Conservation (phyloP, 2,888 invertebrate genomes). For the Trileptium ribeirensis region DNA sequence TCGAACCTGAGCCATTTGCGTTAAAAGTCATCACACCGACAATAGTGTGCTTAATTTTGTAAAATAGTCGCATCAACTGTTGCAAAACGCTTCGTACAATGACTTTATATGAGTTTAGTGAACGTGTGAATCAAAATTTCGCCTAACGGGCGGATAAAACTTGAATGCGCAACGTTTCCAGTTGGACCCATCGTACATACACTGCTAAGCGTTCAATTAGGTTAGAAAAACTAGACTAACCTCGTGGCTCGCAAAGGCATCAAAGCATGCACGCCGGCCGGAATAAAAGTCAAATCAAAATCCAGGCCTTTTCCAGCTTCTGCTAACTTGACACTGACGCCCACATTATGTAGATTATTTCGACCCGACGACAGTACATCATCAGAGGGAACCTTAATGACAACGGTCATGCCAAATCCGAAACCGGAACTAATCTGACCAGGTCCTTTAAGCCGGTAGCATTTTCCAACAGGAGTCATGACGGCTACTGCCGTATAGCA, state of each 20-base stretch:
- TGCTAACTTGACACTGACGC: conserved; percentile 43
- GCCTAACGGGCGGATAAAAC: too few species aligned
- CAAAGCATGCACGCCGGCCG: conserved; percentile 44
- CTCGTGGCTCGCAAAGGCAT: conserved; percentile 43
- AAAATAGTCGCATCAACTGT: too few species aligned
- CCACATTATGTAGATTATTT: conserved; percentile 44
- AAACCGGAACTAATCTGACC: conserved; percentile 34
- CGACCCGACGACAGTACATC: conserved; percentile 40
- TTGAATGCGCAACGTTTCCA: too few species aligned
- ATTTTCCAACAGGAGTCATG: not conserved
- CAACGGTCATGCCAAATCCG: conserved; percentile 39
- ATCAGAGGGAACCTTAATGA: conserved; percentile 40
- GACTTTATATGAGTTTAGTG: too few species aligned
- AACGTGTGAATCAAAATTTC: too few species aligned
- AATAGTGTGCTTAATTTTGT: too few species aligned
- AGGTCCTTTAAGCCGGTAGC: not conserved
- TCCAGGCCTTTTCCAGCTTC: conserved; percentile 40
- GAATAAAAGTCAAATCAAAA: conserved; percentile 41
- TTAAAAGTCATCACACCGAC: too few species aligned
- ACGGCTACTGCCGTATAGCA: not conserved
- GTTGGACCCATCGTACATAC: too few species aligned
- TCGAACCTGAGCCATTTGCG: too few species aligned
- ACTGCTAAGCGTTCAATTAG: too few species aligned
- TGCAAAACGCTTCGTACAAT: too few species aligned
- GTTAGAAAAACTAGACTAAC: too few species aligned